Evolutionary conservation across 53 echinoderm and acorn worm species (phyloP).

Genomic region (Henricia sp.): DNA sequence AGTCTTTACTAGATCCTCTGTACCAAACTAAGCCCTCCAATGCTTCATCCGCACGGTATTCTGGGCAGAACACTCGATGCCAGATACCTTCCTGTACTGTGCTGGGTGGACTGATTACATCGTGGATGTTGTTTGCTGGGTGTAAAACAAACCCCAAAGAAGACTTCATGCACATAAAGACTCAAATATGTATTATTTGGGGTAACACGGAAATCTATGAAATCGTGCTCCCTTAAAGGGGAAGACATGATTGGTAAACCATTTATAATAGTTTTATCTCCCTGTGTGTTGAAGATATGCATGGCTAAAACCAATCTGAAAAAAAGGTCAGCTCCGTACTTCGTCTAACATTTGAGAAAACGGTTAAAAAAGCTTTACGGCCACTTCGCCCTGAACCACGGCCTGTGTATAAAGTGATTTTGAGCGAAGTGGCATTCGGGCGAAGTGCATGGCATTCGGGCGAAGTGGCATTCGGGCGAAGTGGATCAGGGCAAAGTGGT

Average conservation of each 20-base stretch:
- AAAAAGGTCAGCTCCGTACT: no score
- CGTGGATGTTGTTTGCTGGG: not conserved
- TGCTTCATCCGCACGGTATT: not conserved
- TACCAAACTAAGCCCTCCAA: not conserved
- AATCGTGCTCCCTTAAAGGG: not conserved
- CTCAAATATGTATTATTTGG: not conserved
- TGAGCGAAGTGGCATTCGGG: no score
- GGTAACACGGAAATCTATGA: no score
- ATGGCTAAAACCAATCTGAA: no score
- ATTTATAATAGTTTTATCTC: not conserved
- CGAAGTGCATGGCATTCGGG: no score
- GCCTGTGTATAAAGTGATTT: no score
- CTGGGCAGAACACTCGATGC: not conserved
- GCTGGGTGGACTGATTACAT: not conserved
- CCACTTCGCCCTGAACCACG: no score
- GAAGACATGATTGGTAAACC: not conserved
- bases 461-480: no score
- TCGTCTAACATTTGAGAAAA: no score
- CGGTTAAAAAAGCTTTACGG: no score
- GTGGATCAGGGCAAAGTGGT: no score
- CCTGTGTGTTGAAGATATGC: no score
- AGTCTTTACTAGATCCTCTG: not conserved
- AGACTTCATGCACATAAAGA: not conserved
- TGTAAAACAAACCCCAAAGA: not conserved
- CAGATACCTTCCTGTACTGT: not conserved